phyloP scores from a whole-genome alignment of 2,888 invertebrate species.

The Pyrrhia umbra region DNA sequence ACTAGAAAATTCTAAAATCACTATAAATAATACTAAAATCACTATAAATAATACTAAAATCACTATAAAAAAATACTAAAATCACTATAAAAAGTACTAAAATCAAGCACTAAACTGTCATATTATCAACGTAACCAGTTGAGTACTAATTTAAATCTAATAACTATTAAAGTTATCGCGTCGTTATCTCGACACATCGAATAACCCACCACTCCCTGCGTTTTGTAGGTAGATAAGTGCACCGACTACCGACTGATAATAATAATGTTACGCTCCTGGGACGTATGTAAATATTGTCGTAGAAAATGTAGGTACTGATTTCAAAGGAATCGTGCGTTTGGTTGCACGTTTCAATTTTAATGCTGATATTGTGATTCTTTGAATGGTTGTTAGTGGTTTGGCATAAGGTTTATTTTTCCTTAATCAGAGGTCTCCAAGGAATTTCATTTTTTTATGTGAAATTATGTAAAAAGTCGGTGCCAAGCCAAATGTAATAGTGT shows the following conservation, averaged over 20 bases:
- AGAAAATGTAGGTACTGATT: constrained; percentile 21
- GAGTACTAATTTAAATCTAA: constrained; percentile 71
- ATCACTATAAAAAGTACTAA: constrained; percentile 16
- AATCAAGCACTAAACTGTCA: constrained; percentile 50
- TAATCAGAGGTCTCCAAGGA: not conserved
- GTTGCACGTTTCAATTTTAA: not conserved
- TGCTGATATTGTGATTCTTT: not conserved
- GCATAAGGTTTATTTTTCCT: not conserved
- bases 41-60: constrained; percentile 7
- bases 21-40: constrained; percentile 3
- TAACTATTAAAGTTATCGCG: constrained; percentile 55
- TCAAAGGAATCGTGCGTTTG: not conserved
- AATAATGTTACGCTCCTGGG: constrained; percentile 24
- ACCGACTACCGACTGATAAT: constrained; percentile 54
- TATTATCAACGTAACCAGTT: constrained; percentile 45
- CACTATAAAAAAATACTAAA: constrained; percentile 13
- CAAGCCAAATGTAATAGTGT: too few species aligned
- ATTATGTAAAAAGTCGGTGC: too few species aligned
- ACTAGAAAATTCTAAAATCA: constrained; percentile 40
- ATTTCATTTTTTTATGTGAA: too few species aligned
- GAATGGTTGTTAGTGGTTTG: not conserved
- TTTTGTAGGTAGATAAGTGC: constrained; percentile 59
- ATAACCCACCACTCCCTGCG: constrained; percentile 57
- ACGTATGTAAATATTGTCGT: constrained; percentile 44
- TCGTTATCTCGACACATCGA: constrained; percentile 58